phyloP scores from a whole-genome alignment of 2,113 vertebrate genomes.

The Gavialis gangeticus region DNA sequence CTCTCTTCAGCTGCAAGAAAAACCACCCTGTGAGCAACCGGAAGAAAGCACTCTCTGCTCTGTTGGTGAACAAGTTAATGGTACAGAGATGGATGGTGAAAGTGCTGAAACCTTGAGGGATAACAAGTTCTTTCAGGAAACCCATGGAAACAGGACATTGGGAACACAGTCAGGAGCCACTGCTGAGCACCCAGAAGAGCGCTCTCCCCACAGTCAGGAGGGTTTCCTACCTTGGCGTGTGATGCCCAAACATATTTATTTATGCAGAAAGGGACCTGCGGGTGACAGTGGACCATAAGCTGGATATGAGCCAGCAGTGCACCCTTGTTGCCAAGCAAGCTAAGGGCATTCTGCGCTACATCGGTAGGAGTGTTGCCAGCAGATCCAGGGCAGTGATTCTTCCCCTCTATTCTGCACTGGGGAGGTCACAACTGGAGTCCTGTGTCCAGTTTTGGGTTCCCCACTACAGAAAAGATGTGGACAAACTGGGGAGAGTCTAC shows the following conservation, averaged over 20 bases:
- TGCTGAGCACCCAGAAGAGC: neutral
- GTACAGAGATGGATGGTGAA: neutral
- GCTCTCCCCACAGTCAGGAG: neutral
- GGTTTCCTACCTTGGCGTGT: neutral
- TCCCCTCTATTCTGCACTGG: too few species aligned
- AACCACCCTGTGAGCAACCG: neutral
- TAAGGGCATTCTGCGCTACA: too few species aligned
- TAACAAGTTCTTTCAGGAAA: neutral
- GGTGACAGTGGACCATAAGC: too few species aligned
- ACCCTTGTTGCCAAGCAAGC: too few species aligned
- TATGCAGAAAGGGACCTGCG: too few species aligned
- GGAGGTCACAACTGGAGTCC: too few species aligned
- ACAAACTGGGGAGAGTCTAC: too few species aligned
- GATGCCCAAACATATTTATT: neutral
- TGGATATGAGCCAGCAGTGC: too few species aligned
- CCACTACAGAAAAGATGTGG: too few species aligned
- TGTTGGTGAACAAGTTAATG: neutral
- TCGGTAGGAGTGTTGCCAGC: too few species aligned
- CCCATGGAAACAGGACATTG: neutral
- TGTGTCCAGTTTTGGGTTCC: too few species aligned
- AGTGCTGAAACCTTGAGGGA: neutral
- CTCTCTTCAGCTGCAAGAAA: conserved; percentile 88
- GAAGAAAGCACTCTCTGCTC: neutral
- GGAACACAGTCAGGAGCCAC: accelerated
- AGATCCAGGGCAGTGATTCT: too few species aligned